Percentiles rank a stretch among this genome's conserved stretches.
These are phyloP conservation scores for Podocnemis expansa DNA, from an alignment of 2,113 vertebrate species.

Conservation along the genomic window DNA sequence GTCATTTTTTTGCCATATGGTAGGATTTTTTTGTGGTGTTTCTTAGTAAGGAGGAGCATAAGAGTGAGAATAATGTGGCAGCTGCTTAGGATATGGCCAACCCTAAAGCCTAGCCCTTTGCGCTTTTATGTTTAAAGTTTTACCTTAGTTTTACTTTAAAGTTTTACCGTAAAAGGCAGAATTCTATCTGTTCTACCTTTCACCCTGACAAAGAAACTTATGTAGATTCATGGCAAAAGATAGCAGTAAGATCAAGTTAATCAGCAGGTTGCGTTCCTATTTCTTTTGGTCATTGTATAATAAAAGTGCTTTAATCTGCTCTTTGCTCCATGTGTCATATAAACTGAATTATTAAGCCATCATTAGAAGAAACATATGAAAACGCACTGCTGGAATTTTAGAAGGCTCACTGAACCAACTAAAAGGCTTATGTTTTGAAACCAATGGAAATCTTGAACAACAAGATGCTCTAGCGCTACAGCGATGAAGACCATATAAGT, in stretches of 20 bases:
- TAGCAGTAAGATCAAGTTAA: neutral
- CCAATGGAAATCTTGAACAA: neutral
- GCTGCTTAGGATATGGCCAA: neutral
- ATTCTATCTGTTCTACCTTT: neutral
- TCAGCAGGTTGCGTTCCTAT: neutral
- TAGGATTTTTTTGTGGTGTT: neutral
- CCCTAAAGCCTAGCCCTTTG: neutral
- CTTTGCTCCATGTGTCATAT: neutral
- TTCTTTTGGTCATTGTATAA: neutral
- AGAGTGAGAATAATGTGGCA: neutral
- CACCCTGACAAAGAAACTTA: neutral
- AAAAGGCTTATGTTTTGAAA: constrained; percentile 1
- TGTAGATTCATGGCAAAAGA: neutral
- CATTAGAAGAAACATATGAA: neutral
- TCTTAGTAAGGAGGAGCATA: neutral
- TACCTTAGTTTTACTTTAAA: no score
- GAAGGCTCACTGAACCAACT: neutral
- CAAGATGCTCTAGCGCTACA: neutral
- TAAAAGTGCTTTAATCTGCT: neutral
- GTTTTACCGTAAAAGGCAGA: constrained; percentile 2
- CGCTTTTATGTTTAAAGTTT: neutral
- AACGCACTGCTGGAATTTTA: neutral
- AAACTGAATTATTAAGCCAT: neutral
- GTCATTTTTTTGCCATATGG: no score
- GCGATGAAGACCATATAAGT: neutral